Evolutionary conservation across 2,797 vertebrate genomes (phyloP), one percentile per base, ranked within the genome.

Genomic region (Spinibarbus caldwelli): DNA sequence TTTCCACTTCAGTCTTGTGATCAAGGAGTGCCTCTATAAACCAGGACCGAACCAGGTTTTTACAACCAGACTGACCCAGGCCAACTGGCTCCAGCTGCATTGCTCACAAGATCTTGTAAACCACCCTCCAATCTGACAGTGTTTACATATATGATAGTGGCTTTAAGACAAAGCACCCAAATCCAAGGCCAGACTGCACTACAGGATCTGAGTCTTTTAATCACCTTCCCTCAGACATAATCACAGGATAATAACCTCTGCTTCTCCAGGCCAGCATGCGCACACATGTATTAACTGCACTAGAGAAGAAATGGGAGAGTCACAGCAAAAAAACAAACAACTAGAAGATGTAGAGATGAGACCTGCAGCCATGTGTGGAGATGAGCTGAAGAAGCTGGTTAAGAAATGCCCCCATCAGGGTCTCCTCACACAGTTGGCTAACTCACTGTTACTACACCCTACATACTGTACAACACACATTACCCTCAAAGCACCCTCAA

Each of bases 191-290:
- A 75, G 64, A 49, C 43, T 49, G 10, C 52, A 29, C 68, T 45
- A 41, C 54, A 64, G 66, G 23, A 77, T 57, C 59, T 26, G 47
- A 26, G 14, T 19, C 36, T 47, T 64, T 31, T 83, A 83, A 66
- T 80, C 68, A 83, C 75, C 54, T n/a, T 43, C 34, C 83, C 71
- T 49, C 47, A 31, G 73, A 54, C 23, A 67, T 70, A 80, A 77
- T 29, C 64, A 78, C 45, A 2, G 41, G 73, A 72, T 79, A 78
- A 83, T 52, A 72, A 49, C 64, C 21, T 57, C 15, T n/a, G 73
- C 29, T 78, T 76, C 84, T 43, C 29, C 64, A 14, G 73, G 29
- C 41, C 21, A 77, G 29, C 8, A 70, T 70, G 49, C 2, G 19
- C n/a, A 23, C 78, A 52, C 70, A 12, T 23, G 54, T 45, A 49